These are phyloP conservation scores for Tricholaema leucomelas DNA, from an alignment of 2,113 vertebrate species.

Conservation along the genomic window DNA sequence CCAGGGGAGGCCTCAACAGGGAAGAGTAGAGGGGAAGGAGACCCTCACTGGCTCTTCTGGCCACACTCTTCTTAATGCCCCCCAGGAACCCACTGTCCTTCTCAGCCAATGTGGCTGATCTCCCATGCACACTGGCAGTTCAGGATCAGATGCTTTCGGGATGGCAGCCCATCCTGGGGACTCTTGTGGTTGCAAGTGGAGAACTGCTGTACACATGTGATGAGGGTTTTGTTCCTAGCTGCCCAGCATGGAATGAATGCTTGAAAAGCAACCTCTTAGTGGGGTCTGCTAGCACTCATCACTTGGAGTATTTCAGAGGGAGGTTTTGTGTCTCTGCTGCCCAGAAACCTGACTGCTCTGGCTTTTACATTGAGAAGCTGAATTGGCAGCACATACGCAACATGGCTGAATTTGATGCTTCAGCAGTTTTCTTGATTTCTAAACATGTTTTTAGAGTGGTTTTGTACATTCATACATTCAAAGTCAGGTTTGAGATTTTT, in stretches of 20 bases:
- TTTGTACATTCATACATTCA: background rate
- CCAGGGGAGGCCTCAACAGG: too few relatives aligned
- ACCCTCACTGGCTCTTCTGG: too few relatives aligned
- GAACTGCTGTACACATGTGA: background rate
- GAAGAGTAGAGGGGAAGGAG: too few relatives aligned
- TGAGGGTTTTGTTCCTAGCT: background rate
- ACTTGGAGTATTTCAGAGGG: background rate
- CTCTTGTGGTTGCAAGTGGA: background rate
- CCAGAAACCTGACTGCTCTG: background rate
- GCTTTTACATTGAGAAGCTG: background rate
- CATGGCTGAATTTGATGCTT: background rate
- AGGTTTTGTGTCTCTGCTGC: background rate
- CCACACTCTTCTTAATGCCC: too few relatives aligned
- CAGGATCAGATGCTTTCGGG: background rate
- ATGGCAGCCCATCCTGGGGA: background rate
- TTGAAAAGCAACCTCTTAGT: background rate
- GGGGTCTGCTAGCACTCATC: background rate
- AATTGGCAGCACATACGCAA: background rate
- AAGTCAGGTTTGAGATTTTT: background rate
- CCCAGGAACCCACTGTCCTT: too few relatives aligned
- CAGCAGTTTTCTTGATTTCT: background rate
- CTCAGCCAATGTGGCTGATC: background rate
- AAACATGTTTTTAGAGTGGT: background rate
- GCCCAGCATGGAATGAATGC: rapidly evolving
- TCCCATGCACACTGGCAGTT: rapidly evolving